These are phyloP conservation scores for Notodromas monacha DNA, from an alignment of 2,888 invertebrate species.

Conservation along the genomic window DNA sequence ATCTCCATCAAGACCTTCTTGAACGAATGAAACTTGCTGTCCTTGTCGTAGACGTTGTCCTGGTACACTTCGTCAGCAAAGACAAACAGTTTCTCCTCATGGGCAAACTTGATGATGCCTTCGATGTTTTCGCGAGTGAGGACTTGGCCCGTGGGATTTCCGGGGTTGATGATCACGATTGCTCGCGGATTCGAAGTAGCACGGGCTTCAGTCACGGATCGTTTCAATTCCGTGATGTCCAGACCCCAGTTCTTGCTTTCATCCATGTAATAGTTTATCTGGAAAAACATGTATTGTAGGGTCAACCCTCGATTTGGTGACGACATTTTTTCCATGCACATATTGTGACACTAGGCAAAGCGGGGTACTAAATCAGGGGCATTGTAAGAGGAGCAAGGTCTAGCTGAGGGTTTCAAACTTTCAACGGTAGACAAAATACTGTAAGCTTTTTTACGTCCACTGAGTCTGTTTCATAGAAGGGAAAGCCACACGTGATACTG, in stretches of 20 bases:
- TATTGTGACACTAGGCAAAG: too few relatives aligned
- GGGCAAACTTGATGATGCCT: conserved; percentile 62
- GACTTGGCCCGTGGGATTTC: conserved; percentile 73
- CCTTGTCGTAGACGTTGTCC: conserved; percentile 68
- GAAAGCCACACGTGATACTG: too few relatives aligned
- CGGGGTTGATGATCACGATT: conserved; percentile 83
- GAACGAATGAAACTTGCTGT: conserved; percentile 64
- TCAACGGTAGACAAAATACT: too few relatives aligned
- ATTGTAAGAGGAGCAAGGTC: too few relatives aligned
- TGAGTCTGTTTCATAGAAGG: too few relatives aligned
- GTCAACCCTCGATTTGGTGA: too few relatives aligned
- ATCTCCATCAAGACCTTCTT: conserved; percentile 70
- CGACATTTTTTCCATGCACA: too few relatives aligned
- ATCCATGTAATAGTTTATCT: conserved; percentile 65
- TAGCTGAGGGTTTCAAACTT: too few relatives aligned
- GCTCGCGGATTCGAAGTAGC: conserved; percentile 35
- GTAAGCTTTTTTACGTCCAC: too few relatives aligned
- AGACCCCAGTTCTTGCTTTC: conserved; percentile 62
- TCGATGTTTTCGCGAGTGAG: conserved; percentile 59
- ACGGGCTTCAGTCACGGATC: conserved; percentile 30
- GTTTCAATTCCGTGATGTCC: conserved; percentile 38
- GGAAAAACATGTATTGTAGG: too few relatives aligned
- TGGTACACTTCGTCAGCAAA: conserved; percentile 83
- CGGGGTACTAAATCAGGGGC: too few relatives aligned
- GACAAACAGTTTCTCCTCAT: conserved; percentile 45